Percentiles rank a stretch among this genome's conserved stretches.
Conservation (phyloP, 2,888 invertebrate species). For the Pomacea canaliculata region DNA sequence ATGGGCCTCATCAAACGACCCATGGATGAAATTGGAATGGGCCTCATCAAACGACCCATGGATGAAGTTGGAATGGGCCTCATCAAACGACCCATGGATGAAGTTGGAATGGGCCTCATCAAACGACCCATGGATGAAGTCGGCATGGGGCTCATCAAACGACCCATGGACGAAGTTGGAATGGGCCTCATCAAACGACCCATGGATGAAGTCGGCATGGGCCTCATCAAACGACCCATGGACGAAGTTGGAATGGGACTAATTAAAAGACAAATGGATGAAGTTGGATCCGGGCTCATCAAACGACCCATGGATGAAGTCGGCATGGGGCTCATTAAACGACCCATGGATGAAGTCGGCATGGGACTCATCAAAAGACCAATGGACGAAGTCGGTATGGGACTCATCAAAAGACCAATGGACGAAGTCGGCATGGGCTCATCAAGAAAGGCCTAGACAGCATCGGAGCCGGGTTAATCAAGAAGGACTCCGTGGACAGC, state of each 20-base stretch:
- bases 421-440: conserved; percentile 20
- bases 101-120: conserved; percentile 19
- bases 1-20: conserved; percentile 21
- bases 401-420: conserved; percentile 13
- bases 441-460: conserved; percentile 10
- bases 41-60: conserved; percentile 18
- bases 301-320: conserved; percentile 18
- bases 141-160: conserved; percentile 17
- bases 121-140: conserved; percentile 17
- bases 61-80: conserved; percentile 19
- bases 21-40: conserved; percentile 17
- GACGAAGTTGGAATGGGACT: conserved; percentile 16
- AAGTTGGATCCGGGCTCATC: conserved; percentile 2
- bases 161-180: conserved; percentile 11
- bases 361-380: conserved; percentile 6
- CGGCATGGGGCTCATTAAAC: conserved; percentile 18
- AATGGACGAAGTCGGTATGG: conserved; percentile 8
- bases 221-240: conserved; percentile 18
- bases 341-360: conserved; percentile 21
- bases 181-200: conserved; percentile 16
- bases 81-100: conserved; percentile 22
- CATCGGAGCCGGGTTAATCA: conserved; percentile 14
- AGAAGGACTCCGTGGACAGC: not conserved
- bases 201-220: not conserved
- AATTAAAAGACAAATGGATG: conserved; percentile 11